phyloP scores from a whole-genome alignment of 2,797 vertebrate genomes.

The Peromyscus aztecus region DNA sequence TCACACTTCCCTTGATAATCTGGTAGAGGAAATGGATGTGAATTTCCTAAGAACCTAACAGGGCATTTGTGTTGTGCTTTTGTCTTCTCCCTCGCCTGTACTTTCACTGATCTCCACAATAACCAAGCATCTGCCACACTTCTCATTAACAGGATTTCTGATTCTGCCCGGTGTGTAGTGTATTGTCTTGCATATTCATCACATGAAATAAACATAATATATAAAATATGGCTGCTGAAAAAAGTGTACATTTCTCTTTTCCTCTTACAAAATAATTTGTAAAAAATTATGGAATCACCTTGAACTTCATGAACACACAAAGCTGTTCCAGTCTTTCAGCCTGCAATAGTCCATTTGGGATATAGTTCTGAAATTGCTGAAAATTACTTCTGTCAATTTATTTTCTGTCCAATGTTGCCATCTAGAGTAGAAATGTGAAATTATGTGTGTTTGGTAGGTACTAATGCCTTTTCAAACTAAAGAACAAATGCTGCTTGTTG shows the following conservation, averaged over 20 bases:
- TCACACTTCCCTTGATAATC: constrained; percentile 82
- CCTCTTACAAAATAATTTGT: constrained; percentile 89
- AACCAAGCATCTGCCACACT: constrained; percentile 79
- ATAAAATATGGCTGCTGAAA: constrained; percentile 91
- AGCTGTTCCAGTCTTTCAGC: constrained; percentile 87
- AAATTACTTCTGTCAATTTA: constrained; percentile 83
- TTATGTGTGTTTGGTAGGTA: constrained; percentile 82
- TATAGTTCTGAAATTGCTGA: constrained; percentile 85
- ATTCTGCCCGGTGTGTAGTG: constrained; percentile 84
- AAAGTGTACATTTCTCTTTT: constrained; percentile 89
- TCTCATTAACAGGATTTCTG: constrained; percentile 80
- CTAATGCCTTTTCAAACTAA: constrained; percentile 87
- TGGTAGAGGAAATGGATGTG: constrained; percentile 82
- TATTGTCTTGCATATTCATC: constrained; percentile 88
- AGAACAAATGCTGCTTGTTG: constrained; percentile 84
- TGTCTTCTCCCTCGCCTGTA: constrained; percentile 76
- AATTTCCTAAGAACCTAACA: constrained; percentile 69
- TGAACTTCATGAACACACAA: constrained; percentile 90
- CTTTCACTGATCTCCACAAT: constrained; percentile 80
- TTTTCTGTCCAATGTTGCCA: constrained; percentile 92
- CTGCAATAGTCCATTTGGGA: constrained; percentile 88
- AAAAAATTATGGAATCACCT: constrained; percentile 90
- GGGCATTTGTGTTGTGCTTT: constrained; percentile 75
- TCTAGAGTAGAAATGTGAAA: constrained; percentile 90
- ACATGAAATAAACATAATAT: constrained; percentile 89